Evolutionary conservation across 23 tunicate genomes (phyloP).

Genomic region (Pegea sp.): DNA sequence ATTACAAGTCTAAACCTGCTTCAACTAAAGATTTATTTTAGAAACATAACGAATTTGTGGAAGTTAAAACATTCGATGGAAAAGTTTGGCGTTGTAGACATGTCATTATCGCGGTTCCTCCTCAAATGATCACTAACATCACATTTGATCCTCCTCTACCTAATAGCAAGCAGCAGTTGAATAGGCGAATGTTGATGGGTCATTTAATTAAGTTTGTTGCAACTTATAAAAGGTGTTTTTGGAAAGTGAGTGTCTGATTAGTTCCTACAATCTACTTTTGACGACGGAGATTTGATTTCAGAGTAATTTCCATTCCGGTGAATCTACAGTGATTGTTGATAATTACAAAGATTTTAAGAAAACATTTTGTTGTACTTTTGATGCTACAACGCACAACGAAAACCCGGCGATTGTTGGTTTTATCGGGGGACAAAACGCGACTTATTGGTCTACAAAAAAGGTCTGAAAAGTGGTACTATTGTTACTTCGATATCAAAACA

Average conservation of each 20-base stretch:
- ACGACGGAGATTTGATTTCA: too few species aligned
- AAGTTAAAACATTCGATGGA: constrained; percentile 15
- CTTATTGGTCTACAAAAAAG: constrained; percentile 44
- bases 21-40: constrained; percentile 2
- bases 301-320: constrained; percentile 44
- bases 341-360: constrained; percentile 10
- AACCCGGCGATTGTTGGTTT: constrained; percentile 72
- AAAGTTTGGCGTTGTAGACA: constrained; percentile 11
- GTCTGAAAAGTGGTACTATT: constrained; percentile 6
- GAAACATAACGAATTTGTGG: constrained; percentile 8
- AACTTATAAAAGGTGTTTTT: constrained; percentile 33
- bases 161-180: constrained; percentile 14
- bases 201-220: constrained; percentile 48
- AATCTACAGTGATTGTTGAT: not conserved
- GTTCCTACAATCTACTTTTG: too few species aligned
- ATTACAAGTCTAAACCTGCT: not conserved
- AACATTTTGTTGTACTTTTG: constrained; percentile 28
- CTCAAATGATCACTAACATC: constrained; percentile 42
- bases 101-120: constrained; percentile 41
- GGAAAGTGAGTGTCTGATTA: constrained; percentile 33
- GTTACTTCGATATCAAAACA: too few species aligned
- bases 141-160: constrained; percentile 52
- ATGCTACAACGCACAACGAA: constrained; percentile 51
- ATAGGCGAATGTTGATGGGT: constrained; percentile 33
- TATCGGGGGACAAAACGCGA: constrained; percentile 68